Evolutionary conservation across 2,113 vertebrate species (phyloP).

Genomic region (Accipiter virgatus): DNA sequence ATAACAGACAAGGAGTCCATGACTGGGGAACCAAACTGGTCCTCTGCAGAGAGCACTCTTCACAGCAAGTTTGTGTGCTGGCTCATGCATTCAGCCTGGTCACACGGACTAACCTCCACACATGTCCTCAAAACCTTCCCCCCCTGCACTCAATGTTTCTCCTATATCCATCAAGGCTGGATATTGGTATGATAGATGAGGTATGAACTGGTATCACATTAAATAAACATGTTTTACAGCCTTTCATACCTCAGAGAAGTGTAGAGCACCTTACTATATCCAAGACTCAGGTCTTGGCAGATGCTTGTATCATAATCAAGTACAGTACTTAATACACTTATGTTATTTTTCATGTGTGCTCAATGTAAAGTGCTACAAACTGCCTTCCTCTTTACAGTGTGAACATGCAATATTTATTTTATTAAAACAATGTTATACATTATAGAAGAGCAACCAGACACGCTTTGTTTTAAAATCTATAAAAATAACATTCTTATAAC

Average conservation of each 20-base stretch:
- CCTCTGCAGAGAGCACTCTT: not conserved
- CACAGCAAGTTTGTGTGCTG: not conserved
- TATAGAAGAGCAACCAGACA: not conserved
- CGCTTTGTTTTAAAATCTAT: not conserved
- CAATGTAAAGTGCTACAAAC: not conserved
- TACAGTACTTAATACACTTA: not conserved
- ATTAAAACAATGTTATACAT: not conserved
- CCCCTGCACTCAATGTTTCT: not conserved
- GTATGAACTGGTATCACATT: too few relatives aligned
- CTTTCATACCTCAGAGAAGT: not conserved
- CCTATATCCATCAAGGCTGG: fast-evolving
- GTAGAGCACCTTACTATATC: not conserved
- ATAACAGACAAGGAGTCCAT: not conserved
- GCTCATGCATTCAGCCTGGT: not conserved
- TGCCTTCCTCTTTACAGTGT: not conserved
- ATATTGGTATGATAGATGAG: not conserved
- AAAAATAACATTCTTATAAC: not conserved
- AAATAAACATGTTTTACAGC: not conserved
- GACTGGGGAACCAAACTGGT: not conserved
- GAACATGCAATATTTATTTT: not conserved
- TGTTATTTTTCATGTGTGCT: not conserved
- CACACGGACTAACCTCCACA: not conserved
- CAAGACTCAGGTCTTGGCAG: not conserved
- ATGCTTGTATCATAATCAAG: not conserved
- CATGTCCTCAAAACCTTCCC: not conserved